Conservation (phyloP, 2,797 vertebrate species). For the Hephaestus fuliginosus region DNA sequence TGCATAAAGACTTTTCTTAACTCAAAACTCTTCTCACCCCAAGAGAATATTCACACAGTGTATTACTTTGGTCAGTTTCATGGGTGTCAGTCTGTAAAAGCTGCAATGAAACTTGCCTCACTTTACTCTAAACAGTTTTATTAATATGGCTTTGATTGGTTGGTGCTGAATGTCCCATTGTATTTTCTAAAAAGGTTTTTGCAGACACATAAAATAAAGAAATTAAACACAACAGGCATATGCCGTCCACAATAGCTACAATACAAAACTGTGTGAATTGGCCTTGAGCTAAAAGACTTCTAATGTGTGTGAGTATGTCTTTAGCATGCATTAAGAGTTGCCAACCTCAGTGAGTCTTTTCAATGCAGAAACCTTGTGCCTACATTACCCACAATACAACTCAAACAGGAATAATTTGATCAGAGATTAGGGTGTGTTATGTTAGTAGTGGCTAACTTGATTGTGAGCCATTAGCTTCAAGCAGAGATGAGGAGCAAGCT, state of each 20-base stretch:
- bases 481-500: not conserved
- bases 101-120: constrained; percentile 5
- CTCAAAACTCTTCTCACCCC: not conserved
- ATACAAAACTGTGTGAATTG: not conserved
- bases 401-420: not conserved
- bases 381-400: not conserved
- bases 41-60: not conserved
- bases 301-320: not conserved
- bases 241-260: not conserved
- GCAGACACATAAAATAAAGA: not conserved
- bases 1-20: constrained; percentile 12
- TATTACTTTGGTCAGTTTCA: constrained; percentile 11
- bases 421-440: not conserved
- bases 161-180: not conserved
- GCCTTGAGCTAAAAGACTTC: not conserved
- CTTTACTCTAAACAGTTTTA: constrained; percentile 6
- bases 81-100: constrained; percentile 16
- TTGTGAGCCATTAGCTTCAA: not conserved
- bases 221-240: not conserved
- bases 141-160: not conserved
- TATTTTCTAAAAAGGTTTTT: not conserved
- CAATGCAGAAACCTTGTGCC: not conserved
- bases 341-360: too few species aligned
- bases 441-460: not conserved
- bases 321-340: not conserved